phyloP scores from a whole-genome alignment of 2,113 vertebrate species.

The Microtus ochrogaster region DNA sequence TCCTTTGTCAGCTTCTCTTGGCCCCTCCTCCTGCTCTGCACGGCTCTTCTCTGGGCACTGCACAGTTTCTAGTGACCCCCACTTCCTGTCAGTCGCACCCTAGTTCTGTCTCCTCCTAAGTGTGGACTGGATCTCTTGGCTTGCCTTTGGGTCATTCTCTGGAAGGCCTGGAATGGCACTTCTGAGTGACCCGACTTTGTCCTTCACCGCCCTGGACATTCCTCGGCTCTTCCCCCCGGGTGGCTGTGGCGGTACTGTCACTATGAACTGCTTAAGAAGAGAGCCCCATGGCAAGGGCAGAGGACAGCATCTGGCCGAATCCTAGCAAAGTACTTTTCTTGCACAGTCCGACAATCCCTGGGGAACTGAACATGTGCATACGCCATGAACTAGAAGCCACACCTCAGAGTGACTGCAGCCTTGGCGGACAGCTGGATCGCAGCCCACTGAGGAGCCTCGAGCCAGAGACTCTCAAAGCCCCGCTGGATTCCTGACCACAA shows the following conservation, averaged over 20 bases:
- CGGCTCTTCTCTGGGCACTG: background rate
- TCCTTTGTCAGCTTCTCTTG: background rate
- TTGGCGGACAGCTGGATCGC: background rate
- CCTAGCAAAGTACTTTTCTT: background rate
- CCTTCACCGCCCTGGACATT: background rate
- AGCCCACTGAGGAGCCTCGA: background rate
- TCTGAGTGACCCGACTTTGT: background rate
- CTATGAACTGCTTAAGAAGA: background rate
- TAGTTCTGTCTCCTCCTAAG: background rate
- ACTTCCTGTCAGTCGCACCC: background rate
- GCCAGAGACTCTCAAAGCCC: background rate
- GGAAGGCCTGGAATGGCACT: background rate
- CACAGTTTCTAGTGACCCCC: background rate
- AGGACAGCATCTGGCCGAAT: background rate
- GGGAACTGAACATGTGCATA: background rate
- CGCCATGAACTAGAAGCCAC: background rate
- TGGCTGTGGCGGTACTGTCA: background rate
- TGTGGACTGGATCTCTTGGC: background rate
- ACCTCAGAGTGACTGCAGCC: background rate
- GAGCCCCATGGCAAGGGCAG: background rate
- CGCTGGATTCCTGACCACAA: background rate
- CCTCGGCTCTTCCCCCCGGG: background rate
- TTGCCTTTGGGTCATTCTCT: background rate
- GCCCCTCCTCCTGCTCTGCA: background rate
- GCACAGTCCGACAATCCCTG: fast-evolving